phyloP scores from a whole-genome alignment of 2,888 invertebrate species.

The Agrochola circellaris region DNA sequence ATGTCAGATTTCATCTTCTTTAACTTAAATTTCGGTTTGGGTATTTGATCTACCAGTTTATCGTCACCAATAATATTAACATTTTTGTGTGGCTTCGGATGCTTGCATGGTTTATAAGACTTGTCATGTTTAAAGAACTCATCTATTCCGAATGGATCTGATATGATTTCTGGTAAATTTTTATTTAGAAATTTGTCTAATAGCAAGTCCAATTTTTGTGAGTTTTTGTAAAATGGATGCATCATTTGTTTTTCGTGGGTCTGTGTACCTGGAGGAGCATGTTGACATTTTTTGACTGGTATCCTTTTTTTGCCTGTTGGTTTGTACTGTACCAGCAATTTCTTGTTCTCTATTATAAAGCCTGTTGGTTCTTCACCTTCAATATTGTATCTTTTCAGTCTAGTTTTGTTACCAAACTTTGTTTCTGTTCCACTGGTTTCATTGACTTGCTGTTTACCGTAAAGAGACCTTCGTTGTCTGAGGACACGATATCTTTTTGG shows the following conservation, averaged over 20 bases:
- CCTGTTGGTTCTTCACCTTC: constrained; percentile 66
- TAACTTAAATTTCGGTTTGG: constrained; percentile 25
- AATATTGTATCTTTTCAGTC: constrained; percentile 61
- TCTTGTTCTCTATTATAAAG: constrained; percentile 77
- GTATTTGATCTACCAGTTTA: constrained; percentile 26
- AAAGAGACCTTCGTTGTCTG: constrained; percentile 37
- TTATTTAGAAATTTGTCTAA: constrained; percentile 76
- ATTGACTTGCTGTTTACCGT: constrained; percentile 4
- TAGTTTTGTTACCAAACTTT: constrained; percentile 34
- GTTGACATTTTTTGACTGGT: constrained; percentile 76
- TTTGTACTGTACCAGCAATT: constrained; percentile 74
- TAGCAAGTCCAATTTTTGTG: constrained; percentile 78
- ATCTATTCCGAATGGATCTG: constrained; percentile 68
- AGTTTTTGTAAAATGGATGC: constrained; percentile 81
- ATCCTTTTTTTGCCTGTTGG: constrained; percentile 68
- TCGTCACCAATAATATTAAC: constrained; percentile 9
- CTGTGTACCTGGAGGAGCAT: constrained; percentile 74
- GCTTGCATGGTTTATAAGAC: constrained; percentile 60
- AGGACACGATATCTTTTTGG: constrained; percentile 49
- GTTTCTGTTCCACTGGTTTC: background rate
- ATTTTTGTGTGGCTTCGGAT: constrained; percentile 44
- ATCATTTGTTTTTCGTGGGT: constrained; percentile 78
- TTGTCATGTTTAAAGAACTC: constrained; percentile 60
- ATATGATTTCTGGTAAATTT: constrained; percentile 69
- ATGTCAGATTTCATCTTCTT: background rate